Conservation (phyloP, 2,113 vertebrate species). For the Anolis sagrei region DNA sequence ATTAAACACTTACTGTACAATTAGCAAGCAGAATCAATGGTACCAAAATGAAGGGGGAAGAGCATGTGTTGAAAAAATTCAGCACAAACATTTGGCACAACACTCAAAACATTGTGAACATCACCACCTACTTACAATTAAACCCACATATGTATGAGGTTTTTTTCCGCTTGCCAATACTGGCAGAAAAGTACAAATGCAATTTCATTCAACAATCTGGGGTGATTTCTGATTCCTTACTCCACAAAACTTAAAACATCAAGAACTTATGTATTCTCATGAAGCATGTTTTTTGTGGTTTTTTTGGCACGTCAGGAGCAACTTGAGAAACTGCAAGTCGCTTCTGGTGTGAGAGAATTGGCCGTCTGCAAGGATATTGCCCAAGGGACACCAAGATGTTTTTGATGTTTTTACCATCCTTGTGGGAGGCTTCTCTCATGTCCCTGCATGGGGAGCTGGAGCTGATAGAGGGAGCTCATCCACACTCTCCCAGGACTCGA, state of each 20-base stretch:
- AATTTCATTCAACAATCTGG: rapidly evolving
- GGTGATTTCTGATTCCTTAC: not conserved
- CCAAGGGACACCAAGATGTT: too few relatives aligned
- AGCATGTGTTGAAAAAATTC: not conserved
- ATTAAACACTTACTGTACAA: not conserved
- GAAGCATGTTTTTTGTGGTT: too few relatives aligned
- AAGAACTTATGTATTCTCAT: not conserved
- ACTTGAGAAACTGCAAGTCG: too few relatives aligned
- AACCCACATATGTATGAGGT: not conserved
- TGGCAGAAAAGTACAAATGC: constrained; percentile 16
- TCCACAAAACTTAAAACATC: not conserved
- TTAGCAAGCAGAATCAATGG: not conserved
- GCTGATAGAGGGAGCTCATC: too few relatives aligned
- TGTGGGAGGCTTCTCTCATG: too few relatives aligned
- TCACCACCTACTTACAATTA: not conserved
- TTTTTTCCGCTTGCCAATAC: not conserved
- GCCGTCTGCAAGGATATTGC: too few relatives aligned
- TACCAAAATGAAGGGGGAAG: not conserved
- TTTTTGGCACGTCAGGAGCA: too few relatives aligned
- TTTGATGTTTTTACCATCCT: too few relatives aligned
- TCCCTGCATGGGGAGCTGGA: too few relatives aligned
- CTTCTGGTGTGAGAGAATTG: too few relatives aligned
- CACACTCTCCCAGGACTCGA: too few relatives aligned
- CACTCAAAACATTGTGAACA: not conserved
- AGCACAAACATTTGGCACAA: not conserved